These are phyloP conservation scores for Cryptus viduatorius DNA, from an alignment of 2,888 invertebrate species.

Conservation along the genomic window DNA sequence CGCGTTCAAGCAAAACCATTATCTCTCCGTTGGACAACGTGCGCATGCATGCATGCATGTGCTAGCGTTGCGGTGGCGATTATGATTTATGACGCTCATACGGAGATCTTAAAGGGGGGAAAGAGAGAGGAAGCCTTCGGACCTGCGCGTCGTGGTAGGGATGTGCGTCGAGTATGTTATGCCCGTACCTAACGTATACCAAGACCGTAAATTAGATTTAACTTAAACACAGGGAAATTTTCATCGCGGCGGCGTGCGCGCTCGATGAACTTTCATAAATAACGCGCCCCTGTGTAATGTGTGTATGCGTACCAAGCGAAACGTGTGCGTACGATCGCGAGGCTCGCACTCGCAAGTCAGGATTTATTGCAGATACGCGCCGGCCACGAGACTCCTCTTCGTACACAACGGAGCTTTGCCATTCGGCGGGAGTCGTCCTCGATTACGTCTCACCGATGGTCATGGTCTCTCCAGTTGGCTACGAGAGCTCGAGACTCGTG, in stretches of 20 bases:
- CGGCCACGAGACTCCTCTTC: constrained; percentile 35
- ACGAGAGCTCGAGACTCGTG: constrained; percentile 18
- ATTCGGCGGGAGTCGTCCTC: constrained; percentile 66
- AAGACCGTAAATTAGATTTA: constrained; percentile 83
- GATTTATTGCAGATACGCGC: constrained; percentile 73
- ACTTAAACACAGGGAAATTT: constrained; percentile 82
- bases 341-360: constrained; percentile 53
- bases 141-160: constrained; percentile 38
- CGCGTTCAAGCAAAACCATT: constrained; percentile 77
- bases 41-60: constrained; percentile 63
- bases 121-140: constrained; percentile 62
- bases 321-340: constrained; percentile 35
- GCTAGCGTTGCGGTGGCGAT: constrained; percentile 75
- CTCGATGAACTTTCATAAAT: constrained; percentile 78
- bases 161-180: constrained; percentile 43
- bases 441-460: constrained; percentile 59
- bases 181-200: constrained; percentile 46
- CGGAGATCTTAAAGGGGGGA: constrained; percentile 41
- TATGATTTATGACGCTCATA: constrained; percentile 81
- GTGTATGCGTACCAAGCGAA: constrained; percentile 28
- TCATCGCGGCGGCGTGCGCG: constrained; percentile 74
- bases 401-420: constrained; percentile 34
- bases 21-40: constrained; percentile 80
- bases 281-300: constrained; percentile 52
- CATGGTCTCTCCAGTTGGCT: constrained; percentile 28